Percentiles rank a stretch among this genome's conserved stretches.
These are phyloP conservation scores for Platyrinchus mystaceus DNA, from an alignment of 2,797 vertebrate species.

Conservation along the genomic window DNA sequence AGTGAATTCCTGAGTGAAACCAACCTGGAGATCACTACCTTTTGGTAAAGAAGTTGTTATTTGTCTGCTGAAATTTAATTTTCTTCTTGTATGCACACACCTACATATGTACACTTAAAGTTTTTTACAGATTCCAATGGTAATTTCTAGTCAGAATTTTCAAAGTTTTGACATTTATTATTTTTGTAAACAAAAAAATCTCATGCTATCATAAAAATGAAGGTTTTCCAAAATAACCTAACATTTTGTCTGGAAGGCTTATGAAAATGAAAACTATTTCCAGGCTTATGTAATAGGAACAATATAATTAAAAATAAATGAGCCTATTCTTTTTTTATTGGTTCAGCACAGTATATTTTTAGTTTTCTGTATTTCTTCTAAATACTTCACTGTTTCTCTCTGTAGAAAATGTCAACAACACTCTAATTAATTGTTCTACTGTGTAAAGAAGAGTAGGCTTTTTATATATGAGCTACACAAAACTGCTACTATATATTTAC, in stretches of 20 bases:
- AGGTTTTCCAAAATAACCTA: not conserved
- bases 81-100: not conserved
- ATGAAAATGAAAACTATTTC: conserved; percentile 10
- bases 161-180: not conserved
- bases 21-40: not conserved
- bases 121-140: not conserved
- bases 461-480: not conserved
- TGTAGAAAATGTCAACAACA: conserved; percentile 11
- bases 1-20: not conserved
- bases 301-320: conserved; percentile 28
- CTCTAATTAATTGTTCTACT: conserved; percentile 13
- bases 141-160: not conserved
- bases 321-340: conserved; percentile 8
- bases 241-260: not conserved
- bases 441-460: not conserved
- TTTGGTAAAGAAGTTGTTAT: not conserved
- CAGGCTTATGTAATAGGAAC: not conserved
- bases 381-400: not conserved
- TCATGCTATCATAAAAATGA: not conserved
- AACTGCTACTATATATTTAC: conserved; percentile 20
- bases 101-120: not conserved
- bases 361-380: conserved; percentile 14
- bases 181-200: not conserved
- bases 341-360: conserved; percentile 8
- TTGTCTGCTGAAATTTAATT: not conserved